Evolutionary conservation across 2,113 vertebrate genomes (phyloP).

Genomic region (Tretioscincus oriximinensis): DNA sequence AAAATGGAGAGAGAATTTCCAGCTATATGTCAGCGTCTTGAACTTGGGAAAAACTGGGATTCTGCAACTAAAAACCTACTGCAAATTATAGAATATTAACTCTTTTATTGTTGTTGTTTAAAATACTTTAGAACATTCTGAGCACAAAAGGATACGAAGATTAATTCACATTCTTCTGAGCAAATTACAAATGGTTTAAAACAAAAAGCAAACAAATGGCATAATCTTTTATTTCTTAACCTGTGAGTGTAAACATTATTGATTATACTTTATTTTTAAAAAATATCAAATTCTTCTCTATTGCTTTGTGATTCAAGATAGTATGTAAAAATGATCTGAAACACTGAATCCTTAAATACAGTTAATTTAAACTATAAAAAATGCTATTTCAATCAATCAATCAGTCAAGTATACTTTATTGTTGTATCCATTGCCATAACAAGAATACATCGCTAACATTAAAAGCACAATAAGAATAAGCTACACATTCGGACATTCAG

Average conservation of each 20-base stretch:
- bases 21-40: conserved; percentile 78
- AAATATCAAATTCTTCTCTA: neutral
- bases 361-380: too few species aligned
- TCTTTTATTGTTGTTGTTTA: conserved; percentile 44
- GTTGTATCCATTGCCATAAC: too few species aligned
- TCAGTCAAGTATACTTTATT: too few species aligned
- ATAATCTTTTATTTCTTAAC: conserved; percentile 5
- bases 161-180: too few species aligned
- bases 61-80: conserved; percentile 79
- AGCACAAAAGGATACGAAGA: neutral
- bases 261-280: neutral
- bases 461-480: too few species aligned
- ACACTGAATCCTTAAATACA: too few species aligned
- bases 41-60: conserved; percentile 81
- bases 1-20: conserved; percentile 79
- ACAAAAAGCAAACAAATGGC: neutral
- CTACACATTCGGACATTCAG: too few species aligned
- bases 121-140: too few species aligned
- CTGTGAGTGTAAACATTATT: neutral
- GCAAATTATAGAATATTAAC: conserved; percentile 50
- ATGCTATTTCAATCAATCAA: too few species aligned
- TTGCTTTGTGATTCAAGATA: conserved; percentile 11
- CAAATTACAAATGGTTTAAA: neutral
- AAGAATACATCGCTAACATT: too few species aligned
- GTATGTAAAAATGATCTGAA: neutral